phyloP scores from a whole-genome alignment of 1,140 invertebrate genomes.

The Trachymyrmex septentrionalis region DNA sequence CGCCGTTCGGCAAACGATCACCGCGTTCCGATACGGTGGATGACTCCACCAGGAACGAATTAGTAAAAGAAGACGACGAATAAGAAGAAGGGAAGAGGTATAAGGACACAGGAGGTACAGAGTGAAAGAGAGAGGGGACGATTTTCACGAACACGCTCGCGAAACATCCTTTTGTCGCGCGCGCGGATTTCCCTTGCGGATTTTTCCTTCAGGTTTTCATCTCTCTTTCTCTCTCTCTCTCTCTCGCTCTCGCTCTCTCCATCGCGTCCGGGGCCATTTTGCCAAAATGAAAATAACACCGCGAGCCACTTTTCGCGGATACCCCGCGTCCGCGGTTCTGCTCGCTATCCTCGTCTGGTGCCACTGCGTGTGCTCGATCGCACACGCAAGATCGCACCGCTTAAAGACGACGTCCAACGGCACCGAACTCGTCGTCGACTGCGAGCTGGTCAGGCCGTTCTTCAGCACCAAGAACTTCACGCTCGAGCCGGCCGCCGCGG shows the following conservation, averaged over 20 bases:
- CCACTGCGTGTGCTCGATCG: conserved; percentile 44
- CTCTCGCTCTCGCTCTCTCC: neutral
- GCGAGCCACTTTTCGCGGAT: conserved; percentile 32
- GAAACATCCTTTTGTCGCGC: conserved; percentile 6
- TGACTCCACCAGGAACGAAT: conserved; percentile 68
- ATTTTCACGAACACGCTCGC: neutral
- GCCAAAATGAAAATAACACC: conserved; percentile 72
- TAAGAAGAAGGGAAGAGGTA: conserved; percentile 6
- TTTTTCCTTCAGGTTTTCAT: neutral
- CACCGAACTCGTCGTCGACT: conserved; percentile 62
- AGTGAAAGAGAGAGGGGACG: neutral
- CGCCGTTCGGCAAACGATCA: conserved; percentile 61
- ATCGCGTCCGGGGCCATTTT: conserved; percentile 46
- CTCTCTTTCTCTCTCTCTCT: neutral
- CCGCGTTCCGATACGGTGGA: conserved; percentile 68
- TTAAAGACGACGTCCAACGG: conserved; percentile 69
- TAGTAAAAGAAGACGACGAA: conserved; percentile 25
- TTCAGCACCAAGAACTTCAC: conserved; percentile 79
- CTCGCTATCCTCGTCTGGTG: conserved; percentile 60
- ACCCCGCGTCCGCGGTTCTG: conserved; percentile 24
- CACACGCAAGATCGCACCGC: conserved; percentile 63
- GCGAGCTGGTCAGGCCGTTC: conserved; percentile 76
- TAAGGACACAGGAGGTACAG: neutral
- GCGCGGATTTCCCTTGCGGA: neutral
- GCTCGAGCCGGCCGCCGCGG: conserved; percentile 36